Conservation (phyloP, 2,797 vertebrate genomes). For the Triplophysa yarkandensis region DNA sequence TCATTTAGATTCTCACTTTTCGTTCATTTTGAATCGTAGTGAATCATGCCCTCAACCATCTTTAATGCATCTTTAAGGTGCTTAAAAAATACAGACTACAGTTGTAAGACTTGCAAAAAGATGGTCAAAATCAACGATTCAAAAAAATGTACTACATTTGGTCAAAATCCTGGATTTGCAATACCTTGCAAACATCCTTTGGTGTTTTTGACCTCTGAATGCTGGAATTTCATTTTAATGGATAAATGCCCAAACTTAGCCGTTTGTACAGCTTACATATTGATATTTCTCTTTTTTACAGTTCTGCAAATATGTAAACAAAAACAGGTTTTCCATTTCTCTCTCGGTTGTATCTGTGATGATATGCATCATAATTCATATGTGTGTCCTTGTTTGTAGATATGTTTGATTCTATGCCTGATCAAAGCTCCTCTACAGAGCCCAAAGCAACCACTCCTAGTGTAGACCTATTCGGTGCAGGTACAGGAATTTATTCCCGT, state of each 20-base stretch:
- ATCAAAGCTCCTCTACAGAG: slow-evolving; percentile 87
- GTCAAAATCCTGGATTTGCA: slow-evolving; percentile 38
- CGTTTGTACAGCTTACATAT: not conserved
- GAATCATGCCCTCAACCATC: slow-evolving; percentile 49
- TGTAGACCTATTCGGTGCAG: slow-evolving; percentile 99
- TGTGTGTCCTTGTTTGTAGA: slow-evolving; percentile 96
- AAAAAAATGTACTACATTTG: slow-evolving; percentile 23
- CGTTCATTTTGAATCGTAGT: slow-evolving; percentile 3
- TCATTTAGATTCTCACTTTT: slow-evolving; percentile 35
- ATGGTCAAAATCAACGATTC: slow-evolving; percentile 43
- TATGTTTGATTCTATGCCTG: slow-evolving; percentile 97
- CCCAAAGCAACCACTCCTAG: slow-evolving; percentile 96
- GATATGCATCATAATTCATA: slow-evolving; percentile 79
- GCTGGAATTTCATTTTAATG: not conserved
- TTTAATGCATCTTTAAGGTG: not conserved
- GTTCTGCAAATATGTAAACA: not conserved
- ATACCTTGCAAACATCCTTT: slow-evolving; percentile 11
- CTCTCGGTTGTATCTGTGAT: slow-evolving; percentile 9
- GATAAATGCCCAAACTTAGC: not conserved
- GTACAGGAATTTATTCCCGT: slow-evolving; percentile 83
- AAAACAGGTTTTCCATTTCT: not conserved
- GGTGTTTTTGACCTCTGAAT: slow-evolving; percentile 18
- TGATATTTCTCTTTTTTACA: not conserved
- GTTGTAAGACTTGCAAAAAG: not conserved
- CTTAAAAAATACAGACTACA: too few species aligned